A percentile compares a stretch with the other conserved stretches of the same genome.
These are phyloP conservation scores for Tamandua tetradactyla DNA, from an alignment of 2,797 vertebrate species.

Conservation along the genomic window DNA sequence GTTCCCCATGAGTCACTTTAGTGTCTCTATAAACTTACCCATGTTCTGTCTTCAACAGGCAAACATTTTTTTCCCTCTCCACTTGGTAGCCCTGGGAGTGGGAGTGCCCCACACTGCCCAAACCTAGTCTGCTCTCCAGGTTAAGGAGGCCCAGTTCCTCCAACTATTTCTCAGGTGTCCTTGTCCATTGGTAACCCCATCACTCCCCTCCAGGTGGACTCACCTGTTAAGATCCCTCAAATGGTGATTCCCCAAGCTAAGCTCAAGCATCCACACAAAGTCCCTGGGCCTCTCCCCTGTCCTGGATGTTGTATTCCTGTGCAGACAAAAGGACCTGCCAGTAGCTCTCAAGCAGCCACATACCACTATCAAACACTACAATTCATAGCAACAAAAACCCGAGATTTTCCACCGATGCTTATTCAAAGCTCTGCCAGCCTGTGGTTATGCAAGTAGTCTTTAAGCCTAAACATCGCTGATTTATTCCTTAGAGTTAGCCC, in stretches of 20 bases:
- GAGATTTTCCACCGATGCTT: slow-evolving; percentile 28
- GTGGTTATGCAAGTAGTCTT: neutral
- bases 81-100: neutral
- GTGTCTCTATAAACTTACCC: neutral
- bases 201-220: neutral
- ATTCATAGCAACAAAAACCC: slow-evolving; percentile 30
- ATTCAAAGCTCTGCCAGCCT: neutral
- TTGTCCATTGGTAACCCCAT: neutral
- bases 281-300: neutral
- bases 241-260: neutral
- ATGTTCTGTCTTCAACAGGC: neutral
- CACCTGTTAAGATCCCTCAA: neutral
- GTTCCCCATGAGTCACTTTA: neutral
- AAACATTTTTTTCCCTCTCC: neutral
- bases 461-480: neutral
- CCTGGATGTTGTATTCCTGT: neutral
- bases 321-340: slow-evolving; percentile 10
- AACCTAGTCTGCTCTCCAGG: neutral
- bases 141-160: neutral
- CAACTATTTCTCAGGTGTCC: neutral
- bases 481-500: slow-evolving; percentile 1
- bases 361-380: neutral
- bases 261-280: neutral
- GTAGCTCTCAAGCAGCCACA: neutral
- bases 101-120: neutral